These are phyloP conservation scores for Palythoa caribaeorum DNA, from an alignment of 92 coral and sea anemone genomes.

Conservation along the genomic window DNA sequence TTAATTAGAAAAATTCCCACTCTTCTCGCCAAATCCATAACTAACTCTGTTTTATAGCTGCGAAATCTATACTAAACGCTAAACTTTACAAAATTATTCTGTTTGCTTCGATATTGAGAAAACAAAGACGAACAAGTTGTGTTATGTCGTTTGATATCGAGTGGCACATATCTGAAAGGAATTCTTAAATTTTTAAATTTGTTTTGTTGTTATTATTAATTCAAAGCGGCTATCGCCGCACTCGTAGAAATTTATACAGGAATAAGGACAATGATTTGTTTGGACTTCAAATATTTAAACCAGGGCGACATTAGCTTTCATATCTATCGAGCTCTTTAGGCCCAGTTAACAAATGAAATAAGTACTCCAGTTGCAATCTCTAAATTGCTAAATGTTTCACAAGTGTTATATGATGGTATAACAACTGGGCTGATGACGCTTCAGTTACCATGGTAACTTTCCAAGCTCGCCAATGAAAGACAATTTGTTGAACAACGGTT, in stretches of 20 bases:
- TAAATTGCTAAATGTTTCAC: slow-evolving; percentile 15
- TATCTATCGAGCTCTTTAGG: neutral
- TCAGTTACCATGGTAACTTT: slow-evolving; percentile 15
- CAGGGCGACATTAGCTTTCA: neutral
- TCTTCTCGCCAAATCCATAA: neutral
- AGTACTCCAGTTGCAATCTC: neutral
- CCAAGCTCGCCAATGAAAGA: slow-evolving; percentile 13
- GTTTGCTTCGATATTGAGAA: neutral
- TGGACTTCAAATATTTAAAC: neutral
- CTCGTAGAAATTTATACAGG: neutral
- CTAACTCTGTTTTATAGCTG: neutral
- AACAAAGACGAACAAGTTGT: neutral
- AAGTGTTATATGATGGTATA: slow-evolving; percentile 28
- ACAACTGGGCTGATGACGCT: slow-evolving; percentile 3
- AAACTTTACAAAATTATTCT: neutral
- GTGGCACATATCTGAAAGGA: slow-evolving; percentile 30
- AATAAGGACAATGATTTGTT: neutral
- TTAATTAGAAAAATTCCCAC: neutral
- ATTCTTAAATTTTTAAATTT: slow-evolving; percentile 29
- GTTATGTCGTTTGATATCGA: slow-evolving; percentile 24
- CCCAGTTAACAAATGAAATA: neutral
- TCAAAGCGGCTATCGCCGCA: slow-evolving; percentile 15
- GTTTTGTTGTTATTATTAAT: slow-evolving; percentile 41
- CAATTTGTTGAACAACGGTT: neutral
- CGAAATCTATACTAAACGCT: neutral